Percentiles rank a stretch among this genome's conserved stretches.
Evolutionary conservation across 1,140 invertebrate genomes (phyloP).

Genomic region (Nomia melanderi): DNA sequence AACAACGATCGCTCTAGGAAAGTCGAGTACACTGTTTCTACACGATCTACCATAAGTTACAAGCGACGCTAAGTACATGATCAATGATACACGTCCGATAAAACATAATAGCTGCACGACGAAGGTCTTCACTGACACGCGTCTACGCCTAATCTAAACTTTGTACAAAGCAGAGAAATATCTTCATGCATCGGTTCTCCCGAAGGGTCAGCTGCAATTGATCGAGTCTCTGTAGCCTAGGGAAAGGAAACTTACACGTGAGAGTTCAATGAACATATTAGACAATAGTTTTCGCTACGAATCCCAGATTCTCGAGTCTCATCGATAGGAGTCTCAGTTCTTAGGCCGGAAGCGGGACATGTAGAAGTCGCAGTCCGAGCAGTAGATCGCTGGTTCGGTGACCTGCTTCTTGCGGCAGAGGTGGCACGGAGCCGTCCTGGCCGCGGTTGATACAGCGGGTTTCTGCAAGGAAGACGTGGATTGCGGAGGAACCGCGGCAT

Average conservation of each 20-base stretch:
- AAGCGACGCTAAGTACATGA: constrained; percentile 14
- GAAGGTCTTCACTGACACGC: constrained; percentile 50
- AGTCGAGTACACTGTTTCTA: constrained; percentile 8
- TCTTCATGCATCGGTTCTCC: background rate
- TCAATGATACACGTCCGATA: constrained; percentile 14
- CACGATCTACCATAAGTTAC: constrained; percentile 36
- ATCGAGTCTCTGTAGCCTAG: background rate
- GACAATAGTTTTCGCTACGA: background rate
- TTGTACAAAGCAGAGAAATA: constrained; percentile 40
- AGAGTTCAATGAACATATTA: background rate
- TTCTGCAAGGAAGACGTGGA: constrained; percentile 68
- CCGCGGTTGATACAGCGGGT: constrained; percentile 72
- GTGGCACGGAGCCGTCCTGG: constrained; percentile 85
- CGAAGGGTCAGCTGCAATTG: background rate
- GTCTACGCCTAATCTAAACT: constrained; percentile 33
- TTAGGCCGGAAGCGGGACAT: constrained; percentile 91
- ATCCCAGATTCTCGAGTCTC: background rate
- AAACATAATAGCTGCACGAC: constrained; percentile 59
- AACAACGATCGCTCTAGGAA: background rate
- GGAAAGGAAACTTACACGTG: background rate
- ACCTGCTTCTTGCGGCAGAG: constrained; percentile 92
- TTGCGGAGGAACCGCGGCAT: constrained; percentile 56
- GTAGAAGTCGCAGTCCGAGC: constrained; percentile 94
- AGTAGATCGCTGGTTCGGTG: constrained; percentile 88
- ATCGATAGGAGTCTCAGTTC: constrained; percentile 56